A percentile compares a stretch with the other conserved stretches of the same genome.
Evolutionary conservation across 2,113 vertebrate species (phyloP).

Genomic region (Aegotheles bennettii): DNA sequence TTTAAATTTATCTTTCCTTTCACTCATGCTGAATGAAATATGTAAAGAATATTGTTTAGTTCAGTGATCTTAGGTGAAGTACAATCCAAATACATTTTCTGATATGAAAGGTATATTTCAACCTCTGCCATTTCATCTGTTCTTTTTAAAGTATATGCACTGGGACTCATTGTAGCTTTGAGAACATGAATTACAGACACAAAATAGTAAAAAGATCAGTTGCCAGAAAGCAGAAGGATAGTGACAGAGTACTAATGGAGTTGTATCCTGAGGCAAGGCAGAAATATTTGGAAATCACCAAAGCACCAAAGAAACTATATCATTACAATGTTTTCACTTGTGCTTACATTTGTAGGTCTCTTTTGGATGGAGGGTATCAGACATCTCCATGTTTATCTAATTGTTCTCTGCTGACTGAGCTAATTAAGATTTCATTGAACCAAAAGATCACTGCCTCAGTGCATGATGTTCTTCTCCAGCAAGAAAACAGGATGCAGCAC

Average conservation of each 20-base stretch:
- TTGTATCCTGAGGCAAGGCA: background rate
- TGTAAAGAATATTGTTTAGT: background rate
- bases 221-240: background rate
- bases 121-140: background rate
- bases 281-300: background rate
- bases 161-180: background rate
- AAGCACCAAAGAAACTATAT: background rate
- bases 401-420: background rate
- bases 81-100: background rate
- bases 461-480: too few relatives aligned
- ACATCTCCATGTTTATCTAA: background rate
- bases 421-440: background rate
- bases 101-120: background rate
- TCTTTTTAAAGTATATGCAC: background rate
- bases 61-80: background rate
- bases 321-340: background rate
- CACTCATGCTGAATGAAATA: background rate
- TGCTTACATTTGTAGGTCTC: background rate
- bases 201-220: background rate
- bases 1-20: background rate
- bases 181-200: background rate
- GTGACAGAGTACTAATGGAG: background rate
- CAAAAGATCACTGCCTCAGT: too few relatives aligned
- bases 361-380: background rate
- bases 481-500: too few relatives aligned